Evolutionary conservation across 2,113 vertebrate genomes (phyloP), one percentile per base, ranked within the genome.

Genomic region (Brachypodius melanocephalos): DNA sequence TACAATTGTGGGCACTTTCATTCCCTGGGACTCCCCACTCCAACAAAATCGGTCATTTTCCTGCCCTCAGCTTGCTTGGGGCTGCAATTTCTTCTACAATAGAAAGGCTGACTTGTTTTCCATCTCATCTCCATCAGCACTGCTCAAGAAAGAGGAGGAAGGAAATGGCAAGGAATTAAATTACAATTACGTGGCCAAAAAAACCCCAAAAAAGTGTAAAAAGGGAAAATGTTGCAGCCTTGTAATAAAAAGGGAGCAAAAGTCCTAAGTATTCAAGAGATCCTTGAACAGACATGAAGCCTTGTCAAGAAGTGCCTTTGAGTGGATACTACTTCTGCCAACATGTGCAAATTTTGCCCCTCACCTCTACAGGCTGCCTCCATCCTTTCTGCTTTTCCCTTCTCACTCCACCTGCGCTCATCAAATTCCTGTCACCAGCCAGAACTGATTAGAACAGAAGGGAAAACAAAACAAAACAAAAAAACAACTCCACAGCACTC

Each of bases 221-320:
- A 85, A 28, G 32, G 36, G 13, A 67, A 75, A 52, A 63, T 1
- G 7, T 16, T 68, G 25, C 19, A 77, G 40, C 9, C 25, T 67
- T 29, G 15, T 68, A 48, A n/a, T 51, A 22, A 51, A 75, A 75
- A 13, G 29, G 4, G 4, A 81, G 10, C 48, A 88, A 7, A 72
- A 36, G 8, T 6, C 1, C 26, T 26, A 83, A 57, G 13, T 19
- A 28, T 17, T 36, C 14, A 58, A 34, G 38, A 71, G 12, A 9
- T 10, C 28, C 4, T 2, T 28, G 48, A 88, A 75, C 0, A 1
- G 24, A 43, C n/a, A 82, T 0, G 0, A 73, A 72, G 36, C 9
- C 13, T 79, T 59, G 81, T 55, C 11, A 45, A 36, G 11, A 48
- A 73, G 20, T 17, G 46, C 12, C 20, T 14, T 26, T 46, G 14